phyloP scores from a whole-genome alignment of 1,140 invertebrate genomes.

The Epicauta chinensis region DNA sequence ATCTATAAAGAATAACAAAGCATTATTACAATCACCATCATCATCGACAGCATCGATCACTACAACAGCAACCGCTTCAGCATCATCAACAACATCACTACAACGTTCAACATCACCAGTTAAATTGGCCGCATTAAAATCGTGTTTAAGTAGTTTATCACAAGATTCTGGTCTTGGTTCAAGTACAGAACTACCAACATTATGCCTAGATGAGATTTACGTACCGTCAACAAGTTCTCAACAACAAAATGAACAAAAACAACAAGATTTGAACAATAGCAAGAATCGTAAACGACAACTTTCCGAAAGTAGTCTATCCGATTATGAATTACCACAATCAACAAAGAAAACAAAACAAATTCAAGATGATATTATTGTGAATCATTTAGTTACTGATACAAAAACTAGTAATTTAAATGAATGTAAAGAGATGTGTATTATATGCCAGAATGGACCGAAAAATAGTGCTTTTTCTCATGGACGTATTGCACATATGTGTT shows the following conservation, averaged over 20 bases:
- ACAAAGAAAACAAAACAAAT: not conserved
- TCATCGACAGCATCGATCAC: constrained; percentile 3
- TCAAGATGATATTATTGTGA: not conserved
- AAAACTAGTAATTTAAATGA: not conserved
- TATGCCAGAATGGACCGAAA: constrained; percentile 53
- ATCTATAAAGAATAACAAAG: constrained; percentile 10
- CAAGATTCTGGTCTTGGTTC: constrained; percentile 33
- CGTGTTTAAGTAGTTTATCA: constrained; percentile 31
- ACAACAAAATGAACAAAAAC: not conserved
- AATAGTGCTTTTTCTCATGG: constrained; percentile 61
- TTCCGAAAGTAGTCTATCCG: constrained; percentile 31
- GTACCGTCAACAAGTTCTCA: constrained; percentile 12
- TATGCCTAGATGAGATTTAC: constrained; percentile 31
- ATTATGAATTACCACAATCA: constrained; percentile 18
- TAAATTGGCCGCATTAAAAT: constrained; percentile 30
- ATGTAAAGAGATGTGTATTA: constrained; percentile 48
- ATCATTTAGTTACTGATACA: not conserved
- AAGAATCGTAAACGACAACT: constrained; percentile 22
- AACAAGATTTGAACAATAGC: not conserved
- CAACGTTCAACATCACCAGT: constrained; percentile 11
- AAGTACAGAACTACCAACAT: constrained; percentile 29
- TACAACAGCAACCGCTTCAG: no score
- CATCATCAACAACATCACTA: no score
- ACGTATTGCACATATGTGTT: constrained; percentile 56
- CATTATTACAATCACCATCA: not conserved